Evolutionary conservation across 2,113 vertebrate genomes (phyloP), one percentile per base, ranked within the genome.

Genomic region (Morone chrysops): DNA sequence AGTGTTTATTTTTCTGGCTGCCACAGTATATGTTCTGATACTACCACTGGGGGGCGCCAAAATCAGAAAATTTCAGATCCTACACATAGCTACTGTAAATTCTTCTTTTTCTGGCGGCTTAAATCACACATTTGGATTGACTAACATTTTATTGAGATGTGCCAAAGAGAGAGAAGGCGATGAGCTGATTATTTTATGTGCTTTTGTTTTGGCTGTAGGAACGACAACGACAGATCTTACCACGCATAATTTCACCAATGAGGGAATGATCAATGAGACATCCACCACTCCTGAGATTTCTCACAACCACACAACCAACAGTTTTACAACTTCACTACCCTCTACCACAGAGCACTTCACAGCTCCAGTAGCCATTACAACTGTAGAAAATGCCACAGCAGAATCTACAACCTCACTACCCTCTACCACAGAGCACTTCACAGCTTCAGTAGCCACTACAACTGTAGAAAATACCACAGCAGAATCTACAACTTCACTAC

Each of bases 181-280:
- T 40, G 6, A 54, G 18, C 3, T 76, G 14, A 36, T 60, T 16
- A 0, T 38, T 38, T 73, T 72, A 53, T 78, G 36, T 75, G 16
- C 31, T 60, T 80, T 48, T 88, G 6, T 74, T 84, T 57, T 77
- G 8, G 20, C 47, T 75, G 12, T 59, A 92, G 90, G 81, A 79
- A 68, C 22, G 25, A 11, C 0, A 48, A 4, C 1, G 18, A 5
- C 47, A 31, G 16, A 65, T 9, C 9, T 0, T 11, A 50, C 48
- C 10, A 51, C 2, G 31, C 31, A 31, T 31, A 31, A 31, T 31
- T 2, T 31, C 31, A 31, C 31, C 1, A 7, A 16, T 47, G 48
- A 1, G 3, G 13, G 2, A 20, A 8, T 5, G 31, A 31, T 31
- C 6, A 48, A 2, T n/a, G 18, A 16, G 22, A 56, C n/a, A 47